These are phyloP conservation scores for Heterodera schachtii DNA, from an alignment of 1,140 invertebrate species.

Conservation along the genomic window DNA sequence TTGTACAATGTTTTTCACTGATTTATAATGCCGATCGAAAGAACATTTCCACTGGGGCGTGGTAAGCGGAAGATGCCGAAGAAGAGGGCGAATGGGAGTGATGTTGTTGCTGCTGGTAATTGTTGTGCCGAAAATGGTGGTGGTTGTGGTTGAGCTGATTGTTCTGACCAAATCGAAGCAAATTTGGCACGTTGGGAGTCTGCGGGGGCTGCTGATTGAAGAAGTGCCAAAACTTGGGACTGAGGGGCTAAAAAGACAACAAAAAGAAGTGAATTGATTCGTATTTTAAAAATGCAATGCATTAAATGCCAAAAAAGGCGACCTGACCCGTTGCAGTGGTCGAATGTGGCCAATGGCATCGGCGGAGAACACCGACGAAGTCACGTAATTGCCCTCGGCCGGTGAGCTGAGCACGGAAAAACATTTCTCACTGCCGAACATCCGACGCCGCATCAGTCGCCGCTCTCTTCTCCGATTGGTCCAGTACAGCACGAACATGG, in stretches of 20 bases:
- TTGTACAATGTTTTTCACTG: not conserved
- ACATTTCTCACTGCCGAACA: not conserved
- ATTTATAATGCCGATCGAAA: not conserved
- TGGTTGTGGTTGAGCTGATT: not conserved
- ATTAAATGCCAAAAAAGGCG: not conserved
- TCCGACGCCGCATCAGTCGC: not conserved
- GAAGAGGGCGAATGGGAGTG: not conserved
- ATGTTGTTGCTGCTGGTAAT: not conserved
- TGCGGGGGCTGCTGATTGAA: not conserved
- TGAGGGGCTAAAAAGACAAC: not conserved
- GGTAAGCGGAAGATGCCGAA: not conserved
- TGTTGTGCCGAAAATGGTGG: not conserved
- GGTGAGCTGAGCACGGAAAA: constrained; percentile 8
- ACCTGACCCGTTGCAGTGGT: not conserved
- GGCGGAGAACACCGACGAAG: not conserved
- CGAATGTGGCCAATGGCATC: not conserved
- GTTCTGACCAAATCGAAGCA: not conserved
- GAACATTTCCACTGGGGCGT: not conserved
- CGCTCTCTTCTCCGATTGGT: constrained; percentile 4
- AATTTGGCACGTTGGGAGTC: not conserved
- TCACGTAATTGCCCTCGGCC: not conserved
- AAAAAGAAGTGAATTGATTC: too few species aligned
- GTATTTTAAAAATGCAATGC: too few species aligned
- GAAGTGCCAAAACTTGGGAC: not conserved
- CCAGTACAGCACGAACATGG: constrained; percentile 28